phyloP scores from a whole-genome alignment of 2,888 invertebrate species.

The Noctua pronuba region DNA sequence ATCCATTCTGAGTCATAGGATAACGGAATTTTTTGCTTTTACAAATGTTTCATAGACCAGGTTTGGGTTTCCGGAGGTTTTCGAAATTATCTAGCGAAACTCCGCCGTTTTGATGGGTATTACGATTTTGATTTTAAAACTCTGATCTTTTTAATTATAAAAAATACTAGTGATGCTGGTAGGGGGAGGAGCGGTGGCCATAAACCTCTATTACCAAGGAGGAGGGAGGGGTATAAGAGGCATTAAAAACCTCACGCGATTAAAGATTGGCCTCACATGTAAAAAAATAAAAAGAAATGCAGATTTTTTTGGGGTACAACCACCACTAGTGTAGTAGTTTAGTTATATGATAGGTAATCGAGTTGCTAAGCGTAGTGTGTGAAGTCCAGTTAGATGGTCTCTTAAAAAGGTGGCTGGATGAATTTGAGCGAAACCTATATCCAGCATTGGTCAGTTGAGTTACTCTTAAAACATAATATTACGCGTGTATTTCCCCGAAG shows the following conservation, averaged over 20 bases:
- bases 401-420: not conserved
- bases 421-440: too few relatives aligned
- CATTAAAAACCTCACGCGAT: too few relatives aligned
- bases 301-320: not conserved
- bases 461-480: not conserved
- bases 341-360: not conserved
- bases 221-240: too few relatives aligned
- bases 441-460: not conserved
- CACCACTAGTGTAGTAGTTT: not conserved
- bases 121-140: not conserved
- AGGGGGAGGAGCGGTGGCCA: too few relatives aligned
- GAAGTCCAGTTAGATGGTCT: not conserved
- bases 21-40: too few relatives aligned
- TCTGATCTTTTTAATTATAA: too few relatives aligned
- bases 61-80: not conserved
- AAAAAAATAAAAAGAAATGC: too few relatives aligned
- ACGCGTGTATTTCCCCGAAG: not conserved
- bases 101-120: not conserved
- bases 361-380: not conserved
- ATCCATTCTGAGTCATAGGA: constrained; percentile 10
- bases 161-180: not conserved
- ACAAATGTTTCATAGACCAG: not conserved
- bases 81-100: not conserved
- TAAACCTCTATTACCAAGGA: too few relatives aligned
- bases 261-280: too few relatives aligned